Evolutionary conservation across 2,797 vertebrate genomes (phyloP), one percentile per base, ranked within the genome.

Genomic region (Balearica regulorum): DNA sequence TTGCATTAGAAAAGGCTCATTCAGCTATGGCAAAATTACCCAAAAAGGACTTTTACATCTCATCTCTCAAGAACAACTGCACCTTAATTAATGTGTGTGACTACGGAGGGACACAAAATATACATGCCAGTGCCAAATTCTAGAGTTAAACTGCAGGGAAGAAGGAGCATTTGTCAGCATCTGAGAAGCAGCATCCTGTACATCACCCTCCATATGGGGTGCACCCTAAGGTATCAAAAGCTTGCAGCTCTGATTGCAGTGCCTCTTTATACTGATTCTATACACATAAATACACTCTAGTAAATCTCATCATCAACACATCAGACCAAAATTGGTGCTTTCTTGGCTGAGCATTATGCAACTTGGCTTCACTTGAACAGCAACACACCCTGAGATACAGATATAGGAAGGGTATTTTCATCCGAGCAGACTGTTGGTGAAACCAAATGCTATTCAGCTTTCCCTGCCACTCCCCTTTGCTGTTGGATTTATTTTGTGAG

Each of bases 351-450:
- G 22, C 13, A 4, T 87, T 62, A 19, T 25, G 37, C n/a, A 60
- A 4, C 57, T 53, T 68, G 88, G 37, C 62, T 83, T 75, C 17
- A 16, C 24, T 71, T 48, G 69, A 58, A n/a, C 79, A 65, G 37
- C 57, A 81, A 54, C 82, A 75, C 79, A 58, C 72, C 26, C 87
- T 54, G 41, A 91, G 46, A 60, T 71, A 65, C 72, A 75, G 61
- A 93, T 81, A 87, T 33, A 92, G 72, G 62, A 57, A 41, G n/a
- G 72, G 44, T 96, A 92, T 91, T 95, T 96, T 93, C 72, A 92
- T 75, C 91, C 5, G 13, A 35, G 87, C 51, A 81, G 84, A 83
- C 87, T 72, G 84, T 39, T 71, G 61, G 43, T 90, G 89, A 89
- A 94, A 83, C 55, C 57, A 57, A 88, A 91, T 39, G 39, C 76